A percentile compares a stretch with the other conserved stretches of the same genome.
Conservation (phyloP, 2,113 vertebrate genomes). For the Tympanuchus pallidicinctus region DNA sequence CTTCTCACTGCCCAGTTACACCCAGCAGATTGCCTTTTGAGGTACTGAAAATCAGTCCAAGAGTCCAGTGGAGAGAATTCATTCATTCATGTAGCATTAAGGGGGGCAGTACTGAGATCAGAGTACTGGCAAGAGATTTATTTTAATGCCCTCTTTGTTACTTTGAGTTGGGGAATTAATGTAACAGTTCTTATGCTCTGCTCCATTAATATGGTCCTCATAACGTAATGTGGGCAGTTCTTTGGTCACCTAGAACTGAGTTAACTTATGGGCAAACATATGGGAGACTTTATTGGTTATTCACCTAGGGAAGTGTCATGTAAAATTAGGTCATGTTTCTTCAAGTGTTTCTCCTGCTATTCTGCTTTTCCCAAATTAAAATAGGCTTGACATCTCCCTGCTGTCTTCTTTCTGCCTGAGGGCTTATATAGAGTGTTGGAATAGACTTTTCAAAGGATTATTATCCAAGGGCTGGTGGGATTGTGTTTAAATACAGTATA, state of each 20-base stretch:
- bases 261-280: not conserved
- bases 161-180: not conserved
- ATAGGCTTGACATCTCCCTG: not conserved
- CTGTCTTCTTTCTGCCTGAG: not conserved
- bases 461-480: not conserved
- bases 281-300: not conserved
- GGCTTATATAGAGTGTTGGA: not conserved
- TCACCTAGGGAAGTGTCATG: not conserved
- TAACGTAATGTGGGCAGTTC: not conserved
- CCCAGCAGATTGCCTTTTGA: not conserved
- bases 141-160: not conserved
- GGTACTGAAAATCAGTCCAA: not conserved
- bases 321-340: not conserved
- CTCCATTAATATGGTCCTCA: not conserved
- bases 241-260: not conserved
- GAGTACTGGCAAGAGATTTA: not conserved
- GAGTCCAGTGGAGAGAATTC: not conserved
- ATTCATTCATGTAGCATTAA: not conserved
- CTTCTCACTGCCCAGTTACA: not conserved
- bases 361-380: not conserved
- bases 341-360: not conserved
- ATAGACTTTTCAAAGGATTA: not conserved
- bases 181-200: not conserved
- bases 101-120: not conserved
- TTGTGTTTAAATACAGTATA: not conserved